Evolutionary conservation across 1,140 invertebrate species (phyloP), one percentile per base, ranked within the genome.

Genomic region (Camponotus vicinus): DNA sequence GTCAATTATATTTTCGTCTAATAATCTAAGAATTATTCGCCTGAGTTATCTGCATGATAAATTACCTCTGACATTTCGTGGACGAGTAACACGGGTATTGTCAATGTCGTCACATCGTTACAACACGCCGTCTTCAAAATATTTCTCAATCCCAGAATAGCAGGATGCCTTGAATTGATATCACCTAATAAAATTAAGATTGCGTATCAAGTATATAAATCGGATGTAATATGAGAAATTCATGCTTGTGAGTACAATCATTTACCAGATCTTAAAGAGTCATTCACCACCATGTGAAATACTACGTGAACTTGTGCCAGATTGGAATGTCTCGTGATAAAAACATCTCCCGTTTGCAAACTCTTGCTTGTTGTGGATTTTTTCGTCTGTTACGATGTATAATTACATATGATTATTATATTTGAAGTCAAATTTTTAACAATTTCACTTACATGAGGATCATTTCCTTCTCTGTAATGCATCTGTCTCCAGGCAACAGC

Each of bases 321-420:
- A 96, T 99, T 99, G 71, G 98, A 99, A 96, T 99, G 99, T 86
- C 97, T 96, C 4, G 99, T 99, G 11, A 99, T 97, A 94, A 98
- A 99, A 92, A 99, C 97, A 95, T 99, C 99, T 5, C 99, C 99
- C 0, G 97, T 96, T 94, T 97, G 97, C 69, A 98, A 94, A 79
- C 96, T 95, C 92, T 97, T 95, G 91, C 95, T 95, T 57, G 86
- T 90, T 2, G 92, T 92, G 77, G 92, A 93, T 82, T 94, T 95
- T 86, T 94, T 95, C 18, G 92, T 69, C 93, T 95, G 69, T 13
- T 70, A 61, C n/a, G 73, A 61, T 2, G 42, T 13, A 64, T 18
- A 79, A 9, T 52, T 67, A 49, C 67, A 3, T 11, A 0, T 7
- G 2, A 15, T 27, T 32, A 18, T 15, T 32, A 40, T 3, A 63